A percentile compares a stretch with the other conserved stretches of the same genome.
Evolutionary conservation across 1,140 invertebrate genomes (phyloP).

Genomic region (Capitella teleta): DNA sequence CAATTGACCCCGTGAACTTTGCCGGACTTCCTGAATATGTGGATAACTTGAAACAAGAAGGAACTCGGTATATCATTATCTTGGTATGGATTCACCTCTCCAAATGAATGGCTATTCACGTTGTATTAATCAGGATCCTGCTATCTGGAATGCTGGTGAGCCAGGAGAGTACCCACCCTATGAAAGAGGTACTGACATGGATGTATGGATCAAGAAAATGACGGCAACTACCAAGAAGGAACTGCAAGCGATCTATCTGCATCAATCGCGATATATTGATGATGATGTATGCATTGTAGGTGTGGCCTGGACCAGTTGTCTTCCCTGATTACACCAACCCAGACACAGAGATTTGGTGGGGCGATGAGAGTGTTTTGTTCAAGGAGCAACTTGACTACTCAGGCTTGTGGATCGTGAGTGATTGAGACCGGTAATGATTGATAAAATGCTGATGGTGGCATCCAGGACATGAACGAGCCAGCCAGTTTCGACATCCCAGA

Average conservation of each 20-base stretch:
- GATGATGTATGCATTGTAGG: too few species aligned
- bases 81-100: constrained; percentile 23
- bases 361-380: neutral
- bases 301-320: constrained; percentile 20
- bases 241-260: too few species aligned
- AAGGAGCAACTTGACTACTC: neutral
- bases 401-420: neutral
- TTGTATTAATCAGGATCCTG: too few species aligned
- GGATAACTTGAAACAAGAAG: constrained; percentile 29
- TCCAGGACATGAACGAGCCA: constrained; percentile 65
- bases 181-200: too few species aligned
- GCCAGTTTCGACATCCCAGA: constrained; percentile 58
- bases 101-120: too few species aligned
- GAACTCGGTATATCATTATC: constrained; percentile 40
- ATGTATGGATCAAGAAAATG: too few species aligned
- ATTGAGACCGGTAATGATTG: too few species aligned
- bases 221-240: too few species aligned
- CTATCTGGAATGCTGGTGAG: too few species aligned
- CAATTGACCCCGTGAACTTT: constrained; percentile 34
- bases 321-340: constrained; percentile 36
- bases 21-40: constrained; percentile 37
- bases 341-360: constrained; percentile 22
- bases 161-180: too few species aligned
- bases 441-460: too few species aligned
- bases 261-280: too few species aligned